Conservation (phyloP, 2,797 vertebrate species). For the Danio kyathit region DNA sequence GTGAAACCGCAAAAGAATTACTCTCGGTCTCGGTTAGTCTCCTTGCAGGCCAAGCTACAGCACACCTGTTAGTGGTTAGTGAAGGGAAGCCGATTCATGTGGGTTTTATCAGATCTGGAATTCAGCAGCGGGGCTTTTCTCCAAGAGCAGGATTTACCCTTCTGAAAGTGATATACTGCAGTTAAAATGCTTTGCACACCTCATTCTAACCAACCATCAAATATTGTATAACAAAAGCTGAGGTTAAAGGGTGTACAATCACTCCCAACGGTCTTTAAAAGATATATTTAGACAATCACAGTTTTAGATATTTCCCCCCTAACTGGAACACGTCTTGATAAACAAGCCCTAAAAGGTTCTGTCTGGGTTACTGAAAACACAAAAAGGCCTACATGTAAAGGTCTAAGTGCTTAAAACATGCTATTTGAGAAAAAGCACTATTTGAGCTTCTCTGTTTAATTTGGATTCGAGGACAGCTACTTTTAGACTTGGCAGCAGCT, state of each 20-base stretch:
- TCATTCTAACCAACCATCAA: slow-evolving; percentile 41
- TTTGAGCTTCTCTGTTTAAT: slow-evolving; percentile 32
- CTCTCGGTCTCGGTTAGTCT: not conserved
- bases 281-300: slow-evolving; percentile 7
- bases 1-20: slow-evolving; percentile 5
- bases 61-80: slow-evolving; percentile 34
- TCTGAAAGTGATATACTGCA: slow-evolving; percentile 16
- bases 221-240: not conserved
- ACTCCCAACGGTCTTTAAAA: not conserved
- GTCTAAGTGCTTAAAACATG: slow-evolving; percentile 50
- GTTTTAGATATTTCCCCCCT: not conserved
- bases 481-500: slow-evolving; percentile 45
- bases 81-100: slow-evolving; percentile 42
- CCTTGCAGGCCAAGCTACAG: not conserved
- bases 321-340: not conserved
- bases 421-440: not conserved
- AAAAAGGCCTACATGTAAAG: not conserved
- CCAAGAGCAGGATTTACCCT: not conserved
- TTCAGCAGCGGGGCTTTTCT: not conserved
- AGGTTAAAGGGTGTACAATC: not conserved
- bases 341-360: not conserved
- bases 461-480: slow-evolving; percentile 38
- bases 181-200: slow-evolving; percentile 26
- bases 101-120: slow-evolving; percentile 37
- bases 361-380: slow-evolving; percentile 10